Percentiles rank a stretch among this genome's conserved stretches.
Conservation (phyloP, 2,797 vertebrate genomes). For the Novumbra hubbsi region DNA sequence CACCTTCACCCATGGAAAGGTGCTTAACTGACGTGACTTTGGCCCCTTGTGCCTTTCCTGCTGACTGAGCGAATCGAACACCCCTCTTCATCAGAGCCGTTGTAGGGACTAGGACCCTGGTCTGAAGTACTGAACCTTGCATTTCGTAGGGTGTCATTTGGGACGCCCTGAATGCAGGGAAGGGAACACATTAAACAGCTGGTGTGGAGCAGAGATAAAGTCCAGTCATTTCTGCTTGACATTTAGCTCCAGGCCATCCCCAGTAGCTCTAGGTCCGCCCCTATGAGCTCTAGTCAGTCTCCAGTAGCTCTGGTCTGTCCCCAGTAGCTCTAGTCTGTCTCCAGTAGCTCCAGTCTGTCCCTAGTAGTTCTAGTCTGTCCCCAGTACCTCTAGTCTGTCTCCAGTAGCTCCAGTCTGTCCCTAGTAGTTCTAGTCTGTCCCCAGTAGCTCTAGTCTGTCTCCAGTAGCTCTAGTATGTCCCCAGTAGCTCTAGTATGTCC, state of each 20-base stretch:
- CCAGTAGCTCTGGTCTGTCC: too few species aligned
- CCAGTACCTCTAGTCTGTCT: too few species aligned
- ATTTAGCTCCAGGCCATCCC: background rate
- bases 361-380: background rate
- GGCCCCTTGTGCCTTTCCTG: background rate
- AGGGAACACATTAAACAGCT: slow-evolving; percentile 2
- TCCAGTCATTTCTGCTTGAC: slow-evolving; percentile 10
- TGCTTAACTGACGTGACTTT: background rate
- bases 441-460: background rate
- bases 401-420: background rate
- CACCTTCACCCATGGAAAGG: background rate
- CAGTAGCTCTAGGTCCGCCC: background rate
- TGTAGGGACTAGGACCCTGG: background rate
- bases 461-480: background rate
- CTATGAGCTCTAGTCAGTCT: too few species aligned
- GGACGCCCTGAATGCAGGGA: background rate
- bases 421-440: background rate
- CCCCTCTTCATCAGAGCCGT: background rate
- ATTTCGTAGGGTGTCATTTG: background rate
- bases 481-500: too few species aligned
- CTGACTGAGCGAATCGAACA: background rate
- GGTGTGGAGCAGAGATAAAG: background rate
- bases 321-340: background rate
- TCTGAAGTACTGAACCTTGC: background rate
- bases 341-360: background rate